These are phyloP conservation scores for Dryobotodes eremita DNA, from an alignment of 2,888 invertebrate species.

Conservation along the genomic window DNA sequence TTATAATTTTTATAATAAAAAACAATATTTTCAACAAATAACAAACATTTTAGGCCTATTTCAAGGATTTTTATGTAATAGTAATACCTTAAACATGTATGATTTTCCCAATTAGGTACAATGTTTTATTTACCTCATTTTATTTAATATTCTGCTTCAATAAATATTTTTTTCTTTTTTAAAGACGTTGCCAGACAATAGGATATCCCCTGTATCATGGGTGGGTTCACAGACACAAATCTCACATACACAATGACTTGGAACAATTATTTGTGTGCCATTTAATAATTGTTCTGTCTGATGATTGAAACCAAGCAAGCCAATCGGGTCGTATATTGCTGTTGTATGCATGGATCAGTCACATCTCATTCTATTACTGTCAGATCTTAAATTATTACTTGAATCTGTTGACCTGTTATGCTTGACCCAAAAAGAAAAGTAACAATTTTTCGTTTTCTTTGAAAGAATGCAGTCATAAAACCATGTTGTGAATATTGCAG, in stretches of 20 bases:
- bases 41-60: background rate
- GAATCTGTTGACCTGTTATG: background rate
- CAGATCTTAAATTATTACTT: constrained; percentile 26
- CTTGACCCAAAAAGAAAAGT: constrained; percentile 18
- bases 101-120: background rate
- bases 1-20: background rate
- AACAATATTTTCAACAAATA: background rate
- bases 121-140: background rate
- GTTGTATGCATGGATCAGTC: constrained; percentile 46
- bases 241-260: constrained; percentile 14
- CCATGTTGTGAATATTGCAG: constrained; percentile 21
- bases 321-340: constrained; percentile 43
- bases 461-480: constrained; percentile 37
- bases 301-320: constrained; percentile 51
- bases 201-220: constrained; percentile 33
- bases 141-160: constrained; percentile 1
- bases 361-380: constrained; percentile 25
- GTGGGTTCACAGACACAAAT: constrained; percentile 40
- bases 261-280: constrained; percentile 22
- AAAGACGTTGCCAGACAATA: constrained; percentile 45
- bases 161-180: constrained; percentile 43
- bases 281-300: constrained; percentile 22
- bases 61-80: background rate
- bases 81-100: background rate
- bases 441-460: constrained; percentile 13